phyloP scores from a whole-genome alignment of 2,797 vertebrate species.

The Peromyscus aztecus region DNA sequence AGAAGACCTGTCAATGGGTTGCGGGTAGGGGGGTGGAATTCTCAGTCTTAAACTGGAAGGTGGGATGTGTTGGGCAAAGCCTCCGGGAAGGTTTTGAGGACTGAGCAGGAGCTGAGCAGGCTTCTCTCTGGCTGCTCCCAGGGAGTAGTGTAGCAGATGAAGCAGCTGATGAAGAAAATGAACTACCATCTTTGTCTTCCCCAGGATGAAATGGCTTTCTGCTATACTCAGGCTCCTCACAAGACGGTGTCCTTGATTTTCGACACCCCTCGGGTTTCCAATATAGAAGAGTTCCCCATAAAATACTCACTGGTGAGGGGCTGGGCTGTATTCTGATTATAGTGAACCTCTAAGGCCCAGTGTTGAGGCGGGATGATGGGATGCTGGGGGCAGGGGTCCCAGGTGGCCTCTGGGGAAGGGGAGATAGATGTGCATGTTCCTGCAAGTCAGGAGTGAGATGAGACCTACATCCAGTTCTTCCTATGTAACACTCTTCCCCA shows the following conservation, averaged over 20 bases:
- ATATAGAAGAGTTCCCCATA: slow-evolving; percentile 67
- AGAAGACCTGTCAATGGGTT: rapidly evolving
- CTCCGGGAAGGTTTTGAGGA: not conserved
- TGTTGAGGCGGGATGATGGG: not conserved
- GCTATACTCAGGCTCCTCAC: slow-evolving; percentile 75
- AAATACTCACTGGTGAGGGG: slow-evolving; percentile 76
- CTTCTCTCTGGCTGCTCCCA: rapidly evolving
- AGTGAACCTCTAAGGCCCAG: not conserved
- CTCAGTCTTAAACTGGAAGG: not conserved
- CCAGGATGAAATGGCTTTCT: slow-evolving; percentile 79
- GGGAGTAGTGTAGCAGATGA: rapidly evolving
- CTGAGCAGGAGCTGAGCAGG: not conserved
- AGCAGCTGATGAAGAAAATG: rapidly evolving
- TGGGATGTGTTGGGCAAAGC: not conserved
- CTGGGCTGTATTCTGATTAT: not conserved
- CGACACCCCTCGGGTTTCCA: slow-evolving; percentile 52
- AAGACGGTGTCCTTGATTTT: slow-evolving; percentile 57
- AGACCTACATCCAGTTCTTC: not conserved
- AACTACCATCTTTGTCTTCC: too few species aligned
- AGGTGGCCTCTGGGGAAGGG: not conserved
- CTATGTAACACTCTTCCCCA: rapidly evolving
- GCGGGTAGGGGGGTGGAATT: not conserved
- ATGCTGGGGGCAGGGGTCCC: rapidly evolving
- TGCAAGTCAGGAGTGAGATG: rapidly evolving
- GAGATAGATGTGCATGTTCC: rapidly evolving